Evolutionary conservation across 2,113 vertebrate species (phyloP).

Genomic region (Notothenia coriiceps): DNA sequence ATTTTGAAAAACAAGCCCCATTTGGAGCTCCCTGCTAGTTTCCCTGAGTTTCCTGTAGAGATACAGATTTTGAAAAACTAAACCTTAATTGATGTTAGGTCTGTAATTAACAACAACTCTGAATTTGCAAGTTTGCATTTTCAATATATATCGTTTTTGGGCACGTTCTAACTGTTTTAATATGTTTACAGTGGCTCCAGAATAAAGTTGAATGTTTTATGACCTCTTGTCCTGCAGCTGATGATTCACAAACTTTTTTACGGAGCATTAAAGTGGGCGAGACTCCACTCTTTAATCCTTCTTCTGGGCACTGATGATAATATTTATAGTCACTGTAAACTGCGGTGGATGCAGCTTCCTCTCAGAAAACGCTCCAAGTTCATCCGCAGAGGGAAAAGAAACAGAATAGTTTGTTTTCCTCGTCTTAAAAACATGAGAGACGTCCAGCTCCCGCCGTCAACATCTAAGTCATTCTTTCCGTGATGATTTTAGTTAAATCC

Average conservation of each 20-base stretch:
- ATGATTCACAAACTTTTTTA: constrained; percentile 72
- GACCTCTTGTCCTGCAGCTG: constrained; percentile 39
- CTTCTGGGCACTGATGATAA: constrained; percentile 75
- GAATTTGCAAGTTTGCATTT: too few species aligned
- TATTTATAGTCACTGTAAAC: constrained; percentile 82
- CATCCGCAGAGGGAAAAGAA: constrained; percentile 33
- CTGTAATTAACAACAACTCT: too few species aligned
- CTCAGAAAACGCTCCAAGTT: constrained; percentile 57
- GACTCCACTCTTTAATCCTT: constrained; percentile 62
- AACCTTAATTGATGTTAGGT: too few species aligned
- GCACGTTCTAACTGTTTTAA: too few species aligned
- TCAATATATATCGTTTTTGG: too few species aligned
- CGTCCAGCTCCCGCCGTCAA: constrained; percentile 70
- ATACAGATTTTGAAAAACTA: neutral
- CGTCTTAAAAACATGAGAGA: constrained; percentile 73
- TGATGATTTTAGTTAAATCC: constrained; percentile 52
- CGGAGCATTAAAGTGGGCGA: constrained; percentile 64
- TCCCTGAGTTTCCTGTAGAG: too few species aligned
- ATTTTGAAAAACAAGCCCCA: too few species aligned
- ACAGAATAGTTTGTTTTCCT: constrained; percentile 71
- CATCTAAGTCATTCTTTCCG: constrained; percentile 72
- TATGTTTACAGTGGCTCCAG: too few species aligned
- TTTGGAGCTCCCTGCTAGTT: too few species aligned
- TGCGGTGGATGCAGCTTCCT: constrained; percentile 75
- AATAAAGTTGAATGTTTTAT: constrained; percentile 8